Conservation (phyloP, 2,888 invertebrate species). For the Aporophyla lueneburgensis region DNA sequence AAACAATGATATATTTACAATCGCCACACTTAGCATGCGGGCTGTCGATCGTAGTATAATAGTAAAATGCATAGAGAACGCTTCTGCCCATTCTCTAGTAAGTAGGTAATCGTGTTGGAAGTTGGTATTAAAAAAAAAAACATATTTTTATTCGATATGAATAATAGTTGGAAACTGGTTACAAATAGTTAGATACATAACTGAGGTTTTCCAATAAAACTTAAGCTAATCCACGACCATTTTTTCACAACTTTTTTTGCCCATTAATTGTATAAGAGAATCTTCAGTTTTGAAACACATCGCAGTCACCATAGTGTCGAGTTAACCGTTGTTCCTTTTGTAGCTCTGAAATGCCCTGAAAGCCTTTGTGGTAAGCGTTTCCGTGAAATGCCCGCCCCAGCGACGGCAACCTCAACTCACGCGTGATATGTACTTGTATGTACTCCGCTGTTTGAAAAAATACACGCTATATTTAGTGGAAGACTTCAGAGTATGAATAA, state of each 20-base stretch:
- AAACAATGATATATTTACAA: no score
- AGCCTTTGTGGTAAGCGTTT: constrained; percentile 73
- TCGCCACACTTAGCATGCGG: no score
- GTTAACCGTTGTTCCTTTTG: constrained; percentile 73
- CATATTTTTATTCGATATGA: no score
- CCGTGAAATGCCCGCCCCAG: constrained; percentile 67
- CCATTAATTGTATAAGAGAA: background rate
- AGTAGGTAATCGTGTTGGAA: no score
- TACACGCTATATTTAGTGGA: constrained; percentile 20
- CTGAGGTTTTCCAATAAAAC: no score
- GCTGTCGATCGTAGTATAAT: no score
- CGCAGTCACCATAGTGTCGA: constrained; percentile 48
- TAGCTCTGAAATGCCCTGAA: constrained; percentile 71
- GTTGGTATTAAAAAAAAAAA: no score
- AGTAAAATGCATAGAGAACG: no score
- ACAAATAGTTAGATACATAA: background rate
- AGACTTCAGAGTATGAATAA: constrained; percentile 5
- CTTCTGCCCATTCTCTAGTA: no score
- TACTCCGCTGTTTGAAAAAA: constrained; percentile 29
- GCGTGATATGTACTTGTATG: constrained; percentile 13
- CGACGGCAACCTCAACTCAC: constrained; percentile 28
- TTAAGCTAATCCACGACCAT: background rate
- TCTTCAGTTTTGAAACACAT: constrained; percentile 30
- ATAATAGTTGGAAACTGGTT: background rate
- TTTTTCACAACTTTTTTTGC: background rate